Evolutionary conservation across 2,888 invertebrate genomes (phyloP), one percentile per base, ranked within the genome.

Genomic region (Eupithecia subumbrata): DNA sequence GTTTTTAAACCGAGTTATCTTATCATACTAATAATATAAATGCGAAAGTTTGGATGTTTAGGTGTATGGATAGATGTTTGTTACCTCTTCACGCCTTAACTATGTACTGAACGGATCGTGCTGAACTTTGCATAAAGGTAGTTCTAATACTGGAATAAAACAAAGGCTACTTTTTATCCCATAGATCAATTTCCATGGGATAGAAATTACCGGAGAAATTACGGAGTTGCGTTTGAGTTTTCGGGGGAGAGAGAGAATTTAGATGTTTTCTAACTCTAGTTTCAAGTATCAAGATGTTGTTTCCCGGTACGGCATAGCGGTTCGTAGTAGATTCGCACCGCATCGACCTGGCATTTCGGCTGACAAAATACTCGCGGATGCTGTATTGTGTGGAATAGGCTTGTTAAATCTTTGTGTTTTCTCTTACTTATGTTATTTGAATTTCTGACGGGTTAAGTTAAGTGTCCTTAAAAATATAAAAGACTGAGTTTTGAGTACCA

Each of bases 341-440:
- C 91, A 89, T 88, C 90, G 87, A 88, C 90, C 89, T 94, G 94
- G 90, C 94, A 94, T 94, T 94, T 93, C 86, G 92, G 92, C 92
- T 91, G 92, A 91, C 92, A 92, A 94, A 87, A 93, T 91, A 89
- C 88, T 89, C 83, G 86, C 84, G 84, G 81, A 84, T 82, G 82
- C 84, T 87, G 78, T 76, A 79, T 74, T 80, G 81, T 87, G 83
- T 89, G 90, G 91, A 91, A 82, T 66, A 82, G 79, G 82, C 84
- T 60, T 60, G 83, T 84, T 22, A 56, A 22, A n/a, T n/a, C 4
- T 22, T 83, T 82, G n/a, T 37, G n/a, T 37, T 56, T 40, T 18
- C 12, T 56, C n/a, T n/a, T 56, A 40, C 4, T n/a, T 18, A 9
- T 9, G 60, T 30, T 5, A 30, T 16, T 63, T 63, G 8, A 30